Conservation (phyloP, 1,140 invertebrate species). For the Ectropis grisescens region DNA sequence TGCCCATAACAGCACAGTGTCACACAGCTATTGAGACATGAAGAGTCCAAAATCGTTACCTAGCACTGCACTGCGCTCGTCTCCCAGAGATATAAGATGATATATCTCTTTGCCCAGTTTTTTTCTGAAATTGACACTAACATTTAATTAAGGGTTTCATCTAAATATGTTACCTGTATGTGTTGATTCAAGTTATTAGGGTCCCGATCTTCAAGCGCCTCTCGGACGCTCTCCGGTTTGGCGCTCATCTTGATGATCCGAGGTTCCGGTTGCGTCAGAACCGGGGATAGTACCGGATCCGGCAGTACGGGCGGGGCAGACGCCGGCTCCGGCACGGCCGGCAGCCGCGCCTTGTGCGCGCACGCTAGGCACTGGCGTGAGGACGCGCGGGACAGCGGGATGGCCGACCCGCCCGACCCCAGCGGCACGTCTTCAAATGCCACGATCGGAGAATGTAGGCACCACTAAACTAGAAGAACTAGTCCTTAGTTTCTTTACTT, state of each 20-base stretch:
- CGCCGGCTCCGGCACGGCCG: constrained; percentile 27
- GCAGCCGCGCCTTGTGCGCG: constrained; percentile 25
- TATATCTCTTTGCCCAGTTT: no score
- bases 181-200: constrained; percentile 78
- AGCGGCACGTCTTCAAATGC: constrained; percentile 29
- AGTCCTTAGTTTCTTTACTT: no score
- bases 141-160: no score
- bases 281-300: constrained; percentile 24
- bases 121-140: no score
- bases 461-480: no score
- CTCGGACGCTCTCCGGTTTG: constrained; percentile 51
- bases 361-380: constrained; percentile 26
- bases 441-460: no score
- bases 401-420: constrained; percentile 21
- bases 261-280: constrained; percentile 12
- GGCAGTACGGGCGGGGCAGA: constrained; percentile 22
- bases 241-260: background rate
- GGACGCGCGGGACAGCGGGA: constrained; percentile 16
- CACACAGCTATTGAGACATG: no score
- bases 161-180: constrained; percentile 79
- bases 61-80: no score
- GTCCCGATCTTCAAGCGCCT: constrained; percentile 77
- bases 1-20: no score
- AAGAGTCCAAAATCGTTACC: no score
- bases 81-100: no score